Evolutionary conservation across 2,797 vertebrate genomes (phyloP), one percentile per base, ranked within the genome.

Genomic region (Acipenser ruthenus): DNA sequence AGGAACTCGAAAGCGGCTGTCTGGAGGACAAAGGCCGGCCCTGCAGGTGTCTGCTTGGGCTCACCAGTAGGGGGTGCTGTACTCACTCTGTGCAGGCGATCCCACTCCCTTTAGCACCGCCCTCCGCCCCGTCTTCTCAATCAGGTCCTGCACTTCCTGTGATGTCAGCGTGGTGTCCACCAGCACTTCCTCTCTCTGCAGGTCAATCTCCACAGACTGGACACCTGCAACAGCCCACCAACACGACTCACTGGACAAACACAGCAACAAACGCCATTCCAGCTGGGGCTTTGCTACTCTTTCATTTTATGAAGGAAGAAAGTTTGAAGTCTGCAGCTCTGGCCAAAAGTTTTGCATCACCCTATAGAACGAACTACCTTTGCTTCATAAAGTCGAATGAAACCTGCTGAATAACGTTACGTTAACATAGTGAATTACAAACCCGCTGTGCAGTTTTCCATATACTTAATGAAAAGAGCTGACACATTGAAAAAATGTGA

Each of bases 71-170:
- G 23, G 2, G 23, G 23, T 37, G 23, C 4, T 37, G 23, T 37
- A 37, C 85, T 74, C 69, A 94, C 93, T 83, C 65, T 65, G 72
- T 1, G 76, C 53, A 0, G 74, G 63, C 6, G 77, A 82, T 37
- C 95, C 95, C 70, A 95, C 89, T 50, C 94, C 95, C 70, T 91
- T 95, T 49, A 97, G 88, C 62, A 96, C 93, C 0, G 92, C 93
- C 50, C 83, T 80, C 62, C 90, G 79, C 9, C 94, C 93, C 0
- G 90, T 93, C 67, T 77, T 77, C 77, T 96, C 95, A 8, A 96
- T 89, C 70, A 94, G 82, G 1, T 62, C 74, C 78, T 92, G 92
- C n/a, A 96, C 88, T 61, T 91, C 79, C 1, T 80, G 79, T 0
- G 86, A 88, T 60, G 85, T 82, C 47, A 92, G 82, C 6, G 80